A percentile compares a stretch with the other conserved stretches of the same genome.
Evolutionary conservation across 2,888 invertebrate genomes (phyloP).

Genomic region (Caenorhabditis virilis): DNA sequence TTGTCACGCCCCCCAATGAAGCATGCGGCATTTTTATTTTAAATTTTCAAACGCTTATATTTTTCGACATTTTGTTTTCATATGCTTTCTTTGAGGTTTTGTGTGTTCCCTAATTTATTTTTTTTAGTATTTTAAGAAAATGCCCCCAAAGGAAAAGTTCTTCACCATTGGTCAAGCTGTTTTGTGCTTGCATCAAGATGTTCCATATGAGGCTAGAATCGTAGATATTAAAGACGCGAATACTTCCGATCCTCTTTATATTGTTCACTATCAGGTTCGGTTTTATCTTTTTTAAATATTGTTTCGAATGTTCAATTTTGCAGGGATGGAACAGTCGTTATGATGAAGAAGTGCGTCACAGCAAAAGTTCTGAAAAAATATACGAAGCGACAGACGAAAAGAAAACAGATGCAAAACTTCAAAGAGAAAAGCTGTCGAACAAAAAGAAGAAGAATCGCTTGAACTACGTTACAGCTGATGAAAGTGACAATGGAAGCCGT

Average conservation of each 20-base stretch:
- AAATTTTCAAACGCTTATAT: no score
- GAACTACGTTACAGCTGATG: background rate
- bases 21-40: no score
- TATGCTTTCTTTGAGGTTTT: no score
- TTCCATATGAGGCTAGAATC: slow-evolving; percentile 27
- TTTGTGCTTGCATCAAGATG: slow-evolving; percentile 7
- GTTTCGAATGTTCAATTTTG: background rate
- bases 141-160: slow-evolving; percentile 2
- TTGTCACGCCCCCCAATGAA: no score
- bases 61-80: no score
- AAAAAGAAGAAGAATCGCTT: background rate
- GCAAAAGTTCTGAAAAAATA: background rate
- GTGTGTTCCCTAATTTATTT: no score
- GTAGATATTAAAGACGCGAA: slow-evolving; percentile 6
- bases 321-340: slow-evolving; percentile 37
- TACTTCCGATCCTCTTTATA: slow-evolving; percentile 4
- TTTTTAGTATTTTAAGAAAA: background rate
- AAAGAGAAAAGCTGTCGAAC: background rate
- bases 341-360: slow-evolving; percentile 19
- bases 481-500: slow-evolving; percentile 15
- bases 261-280: slow-evolving; percentile 23
- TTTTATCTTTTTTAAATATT: background rate
- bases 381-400: slow-evolving; percentile 6
- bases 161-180: background rate
- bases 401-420: background rate